phyloP scores from a whole-genome alignment of 1,140 invertebrate genomes.

The Tetragnatha versicolor region DNA sequence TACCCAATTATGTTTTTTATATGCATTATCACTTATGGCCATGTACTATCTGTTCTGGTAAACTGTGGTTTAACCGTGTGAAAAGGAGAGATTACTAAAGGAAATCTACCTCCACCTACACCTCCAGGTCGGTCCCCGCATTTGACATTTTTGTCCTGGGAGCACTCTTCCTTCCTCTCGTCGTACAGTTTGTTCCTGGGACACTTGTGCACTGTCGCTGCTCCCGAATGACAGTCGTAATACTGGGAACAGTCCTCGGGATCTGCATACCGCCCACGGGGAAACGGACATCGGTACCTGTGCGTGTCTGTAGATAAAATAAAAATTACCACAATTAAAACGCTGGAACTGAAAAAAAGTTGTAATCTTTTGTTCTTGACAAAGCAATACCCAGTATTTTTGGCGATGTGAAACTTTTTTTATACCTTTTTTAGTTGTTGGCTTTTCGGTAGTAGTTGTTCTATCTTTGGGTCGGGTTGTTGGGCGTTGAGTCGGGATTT shows the following conservation, averaged over 20 bases:
- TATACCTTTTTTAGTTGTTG: constrained; percentile 15
- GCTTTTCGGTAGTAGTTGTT: background rate
- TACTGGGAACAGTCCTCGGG: constrained; percentile 12
- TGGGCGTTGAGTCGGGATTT: background rate
- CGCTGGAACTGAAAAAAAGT: background rate
- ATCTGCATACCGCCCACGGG: constrained; percentile 15
- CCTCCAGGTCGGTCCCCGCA: constrained; percentile 30
- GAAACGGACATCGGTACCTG: constrained; percentile 12
- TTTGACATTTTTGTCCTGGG: background rate
- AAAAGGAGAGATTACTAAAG: no score
- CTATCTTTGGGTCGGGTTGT: background rate
- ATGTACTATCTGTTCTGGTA: no score
- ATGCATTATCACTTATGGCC: no score
- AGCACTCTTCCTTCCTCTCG: constrained; percentile 18
- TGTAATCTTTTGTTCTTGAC: background rate
- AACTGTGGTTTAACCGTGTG: no score
- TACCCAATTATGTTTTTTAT: no score
- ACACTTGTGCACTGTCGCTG: background rate
- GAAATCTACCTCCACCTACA: background rate
- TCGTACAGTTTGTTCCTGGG: background rate
- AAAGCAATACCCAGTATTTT: background rate
- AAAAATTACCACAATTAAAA: background rate
- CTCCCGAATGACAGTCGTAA: background rate
- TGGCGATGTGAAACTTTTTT: no score
- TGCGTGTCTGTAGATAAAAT: background rate